Conservation (phyloP, 2,888 invertebrate genomes). For the Tethea ocularis region DNA sequence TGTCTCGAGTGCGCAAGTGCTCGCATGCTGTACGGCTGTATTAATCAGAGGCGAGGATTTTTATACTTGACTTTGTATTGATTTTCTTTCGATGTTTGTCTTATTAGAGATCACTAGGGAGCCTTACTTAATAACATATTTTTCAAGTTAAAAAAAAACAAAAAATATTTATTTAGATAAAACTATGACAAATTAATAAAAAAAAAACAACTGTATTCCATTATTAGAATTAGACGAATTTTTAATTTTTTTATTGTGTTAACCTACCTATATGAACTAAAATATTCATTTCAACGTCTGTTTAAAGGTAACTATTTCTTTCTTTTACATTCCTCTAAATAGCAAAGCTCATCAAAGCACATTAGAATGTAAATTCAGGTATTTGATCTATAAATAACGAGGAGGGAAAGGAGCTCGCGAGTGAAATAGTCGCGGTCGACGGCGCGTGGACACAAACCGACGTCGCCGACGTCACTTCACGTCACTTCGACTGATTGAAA, state of each 20-base stretch:
- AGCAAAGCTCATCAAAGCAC: conserved; percentile 20
- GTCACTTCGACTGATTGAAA: conserved; percentile 13
- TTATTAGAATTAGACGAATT: too few relatives aligned
- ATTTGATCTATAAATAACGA: conserved; percentile 32
- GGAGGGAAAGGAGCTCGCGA: conserved; percentile 11
- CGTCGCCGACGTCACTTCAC: conserved; percentile 12
- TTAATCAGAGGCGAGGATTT: conserved; percentile 19
- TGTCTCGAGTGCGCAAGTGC: conserved; percentile 17
- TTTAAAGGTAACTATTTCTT: background rate
- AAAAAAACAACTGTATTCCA: too few relatives aligned
- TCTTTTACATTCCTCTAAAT: background rate
- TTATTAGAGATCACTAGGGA: background rate
- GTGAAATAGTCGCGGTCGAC: conserved; percentile 31
- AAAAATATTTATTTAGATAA: too few relatives aligned
- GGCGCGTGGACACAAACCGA: conserved; percentile 33
- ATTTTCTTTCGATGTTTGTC: background rate
- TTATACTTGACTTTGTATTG: conserved; percentile 7
- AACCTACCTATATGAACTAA: too few relatives aligned
- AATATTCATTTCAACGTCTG: background rate
- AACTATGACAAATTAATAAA: too few relatives aligned
- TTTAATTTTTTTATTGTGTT: too few relatives aligned
- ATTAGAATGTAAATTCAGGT: conserved; percentile 18
- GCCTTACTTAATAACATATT: too few relatives aligned
- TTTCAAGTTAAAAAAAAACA: too few relatives aligned
- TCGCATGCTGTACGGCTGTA: conserved; percentile 12